Conservation (phyloP, 2,888 invertebrate species). For the Anoplius nigerrimus region DNA sequence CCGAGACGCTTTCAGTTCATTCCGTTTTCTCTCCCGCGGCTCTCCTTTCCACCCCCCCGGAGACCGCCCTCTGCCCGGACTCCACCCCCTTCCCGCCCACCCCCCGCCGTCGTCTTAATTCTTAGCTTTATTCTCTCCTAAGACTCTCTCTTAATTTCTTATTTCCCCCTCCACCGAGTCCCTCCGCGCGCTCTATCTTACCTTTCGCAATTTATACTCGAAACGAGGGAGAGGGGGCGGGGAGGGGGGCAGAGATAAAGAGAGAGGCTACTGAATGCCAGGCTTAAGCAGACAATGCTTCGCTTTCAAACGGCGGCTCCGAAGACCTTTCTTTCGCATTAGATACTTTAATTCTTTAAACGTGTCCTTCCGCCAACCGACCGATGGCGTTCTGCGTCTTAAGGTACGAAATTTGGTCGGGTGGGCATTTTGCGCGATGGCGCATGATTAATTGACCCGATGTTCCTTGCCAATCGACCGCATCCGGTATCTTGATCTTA, state of each 20-base stretch:
- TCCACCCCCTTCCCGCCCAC: slow-evolving; percentile 40
- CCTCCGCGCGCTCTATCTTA: slow-evolving; percentile 55
- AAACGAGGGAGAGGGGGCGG: slow-evolving; percentile 38
- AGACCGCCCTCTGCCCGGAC: slow-evolving; percentile 33
- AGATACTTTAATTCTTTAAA: slow-evolving; percentile 74
- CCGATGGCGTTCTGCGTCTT: slow-evolving; percentile 17
- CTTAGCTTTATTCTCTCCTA: slow-evolving; percentile 75
- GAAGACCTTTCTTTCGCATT: slow-evolving; percentile 71
- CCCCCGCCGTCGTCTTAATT: slow-evolving; percentile 72
- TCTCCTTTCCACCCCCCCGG: slow-evolving; percentile 32
- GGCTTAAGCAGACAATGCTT: slow-evolving; percentile 74
- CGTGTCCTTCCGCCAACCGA: slow-evolving; percentile 56
- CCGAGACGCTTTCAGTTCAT: slow-evolving; percentile 64
- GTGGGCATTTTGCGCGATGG: too few relatives aligned
- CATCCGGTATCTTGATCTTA: too few relatives aligned
- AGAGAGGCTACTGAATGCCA: slow-evolving; percentile 70
- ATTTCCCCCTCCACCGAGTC: slow-evolving; percentile 65
- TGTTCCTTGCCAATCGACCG: too few relatives aligned
- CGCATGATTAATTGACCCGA: too few relatives aligned
- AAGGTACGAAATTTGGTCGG: neutral
- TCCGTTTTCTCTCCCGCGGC: slow-evolving; percentile 52
- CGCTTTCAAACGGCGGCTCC: slow-evolving; percentile 70
- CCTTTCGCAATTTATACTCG: slow-evolving; percentile 72
- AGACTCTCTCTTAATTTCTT: slow-evolving; percentile 75
- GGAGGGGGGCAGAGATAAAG: slow-evolving; percentile 46